A percentile compares a stretch with the other conserved stretches of the same genome.
These are phyloP conservation scores for Onthophagus sagittarius DNA, from an alignment of 2,888 invertebrate genomes.

Conservation along the genomic window DNA sequence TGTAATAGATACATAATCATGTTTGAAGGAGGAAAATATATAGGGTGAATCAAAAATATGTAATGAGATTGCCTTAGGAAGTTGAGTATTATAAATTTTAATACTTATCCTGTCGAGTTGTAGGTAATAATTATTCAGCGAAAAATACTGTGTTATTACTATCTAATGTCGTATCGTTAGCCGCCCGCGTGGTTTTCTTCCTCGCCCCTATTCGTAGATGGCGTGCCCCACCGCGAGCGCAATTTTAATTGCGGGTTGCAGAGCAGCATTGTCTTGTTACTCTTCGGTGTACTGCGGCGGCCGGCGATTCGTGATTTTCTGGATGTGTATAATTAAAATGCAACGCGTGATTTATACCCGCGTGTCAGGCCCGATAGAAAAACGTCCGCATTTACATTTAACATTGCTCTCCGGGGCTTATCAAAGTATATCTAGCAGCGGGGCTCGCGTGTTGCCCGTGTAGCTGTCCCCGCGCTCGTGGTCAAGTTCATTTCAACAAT, in stretches of 20 bases:
- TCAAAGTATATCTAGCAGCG: conserved; percentile 11
- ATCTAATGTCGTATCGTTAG: background rate
- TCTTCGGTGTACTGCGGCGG: background rate
- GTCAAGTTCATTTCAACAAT: background rate
- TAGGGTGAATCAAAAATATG: background rate
- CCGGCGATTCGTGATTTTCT: conserved; percentile 11
- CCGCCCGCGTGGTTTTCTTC: background rate
- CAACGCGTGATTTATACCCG: conserved; percentile 23
- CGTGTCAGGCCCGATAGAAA: conserved; percentile 4
- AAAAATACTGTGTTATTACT: background rate
- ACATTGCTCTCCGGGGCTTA: conserved; percentile 9
- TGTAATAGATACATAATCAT: background rate
- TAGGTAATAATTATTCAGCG: background rate
- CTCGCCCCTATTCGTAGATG: background rate
- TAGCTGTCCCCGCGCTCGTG: conserved; percentile 1
- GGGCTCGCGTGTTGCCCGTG: conserved; percentile 7
- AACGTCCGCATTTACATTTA: conserved; percentile 12
- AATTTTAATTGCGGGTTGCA: conserved; percentile 9
- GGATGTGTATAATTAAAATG: conserved; percentile 23
- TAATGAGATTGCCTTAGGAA: background rate
- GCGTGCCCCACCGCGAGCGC: background rate
- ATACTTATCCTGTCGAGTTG: background rate
- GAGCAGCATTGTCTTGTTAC: conserved; percentile 1
- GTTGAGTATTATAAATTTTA: background rate
- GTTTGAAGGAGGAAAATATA: background rate